Evolutionary conservation across 2,888 invertebrate species (phyloP).

Genomic region (Apocheima hispidaria): DNA sequence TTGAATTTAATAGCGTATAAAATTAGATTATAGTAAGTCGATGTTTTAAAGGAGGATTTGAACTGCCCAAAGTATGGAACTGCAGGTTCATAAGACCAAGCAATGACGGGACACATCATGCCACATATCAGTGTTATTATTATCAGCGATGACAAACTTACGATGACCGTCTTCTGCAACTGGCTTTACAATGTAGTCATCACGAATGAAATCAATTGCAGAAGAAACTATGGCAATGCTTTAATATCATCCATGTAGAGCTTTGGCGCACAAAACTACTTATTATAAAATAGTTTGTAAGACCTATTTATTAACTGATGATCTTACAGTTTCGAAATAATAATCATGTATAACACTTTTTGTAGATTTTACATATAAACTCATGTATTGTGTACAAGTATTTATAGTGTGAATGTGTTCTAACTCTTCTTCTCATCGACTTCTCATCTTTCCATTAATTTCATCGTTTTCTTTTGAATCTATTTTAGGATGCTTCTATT

Average conservation of each 20-base stretch:
- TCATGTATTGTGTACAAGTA: constrained; percentile 82
- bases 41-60: constrained; percentile 44
- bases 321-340: constrained; percentile 77
- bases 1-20: constrained; percentile 26
- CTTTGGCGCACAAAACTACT: constrained; percentile 81
- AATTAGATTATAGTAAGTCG: constrained; percentile 34
- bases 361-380: constrained; percentile 83
- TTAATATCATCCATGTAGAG: constrained; percentile 78
- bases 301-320: constrained; percentile 74
- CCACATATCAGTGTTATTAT: constrained; percentile 81
- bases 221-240: constrained; percentile 59
- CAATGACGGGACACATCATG: constrained; percentile 80
- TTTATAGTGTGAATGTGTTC: constrained; percentile 80
- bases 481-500: constrained; percentile 18
- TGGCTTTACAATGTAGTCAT: constrained; percentile 38
- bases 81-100: constrained; percentile 71
- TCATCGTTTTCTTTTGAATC: constrained; percentile 45
- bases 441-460: constrained; percentile 56
- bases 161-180: constrained; percentile 59
- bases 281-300: constrained; percentile 75
- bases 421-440: constrained; percentile 62
- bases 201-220: constrained; percentile 48
- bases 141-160: constrained; percentile 58
- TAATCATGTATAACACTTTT: constrained; percentile 82
- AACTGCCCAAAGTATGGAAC: constrained; percentile 58